These are phyloP conservation scores for Dermochelys coriacea DNA, from an alignment of 2,797 vertebrate genomes.

Conservation along the genomic window DNA sequence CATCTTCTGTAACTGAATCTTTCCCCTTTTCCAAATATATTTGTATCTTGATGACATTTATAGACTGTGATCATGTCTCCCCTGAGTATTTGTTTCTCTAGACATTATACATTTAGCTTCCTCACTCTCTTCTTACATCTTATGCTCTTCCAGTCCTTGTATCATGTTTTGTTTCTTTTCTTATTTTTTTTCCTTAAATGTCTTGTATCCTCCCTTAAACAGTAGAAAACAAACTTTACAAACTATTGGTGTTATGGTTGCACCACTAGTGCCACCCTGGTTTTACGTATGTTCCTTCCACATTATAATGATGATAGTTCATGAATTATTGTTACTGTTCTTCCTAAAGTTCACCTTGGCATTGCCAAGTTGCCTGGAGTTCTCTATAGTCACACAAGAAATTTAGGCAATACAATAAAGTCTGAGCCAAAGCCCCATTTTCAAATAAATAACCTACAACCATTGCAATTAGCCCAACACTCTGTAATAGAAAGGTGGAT, in stretches of 20 bases:
- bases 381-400: background rate
- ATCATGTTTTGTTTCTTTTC: background rate
- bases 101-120: background rate
- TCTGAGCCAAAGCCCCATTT: background rate
- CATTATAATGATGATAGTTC: background rate
- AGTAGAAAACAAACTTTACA: background rate
- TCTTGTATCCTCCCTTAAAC: background rate
- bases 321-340: background rate
- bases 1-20: background rate
- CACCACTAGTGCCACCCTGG: background rate
- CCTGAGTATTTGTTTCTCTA: background rate
- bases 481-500: background rate
- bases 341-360: background rate
- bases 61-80: background rate
- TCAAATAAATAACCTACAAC: background rate
- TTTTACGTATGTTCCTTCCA: background rate
- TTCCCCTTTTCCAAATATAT: conserved; percentile 12
- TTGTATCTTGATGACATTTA: conserved; percentile 21
- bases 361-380: background rate
- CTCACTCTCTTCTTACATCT: background rate
- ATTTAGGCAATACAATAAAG: background rate
- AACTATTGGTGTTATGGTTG: background rate
- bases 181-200: background rate
- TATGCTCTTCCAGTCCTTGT: background rate
- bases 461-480: background rate